Base-by-base conservation (phyloP, 2,797 vertebrate genomes). In the Iguana delicatissima region DNA sequence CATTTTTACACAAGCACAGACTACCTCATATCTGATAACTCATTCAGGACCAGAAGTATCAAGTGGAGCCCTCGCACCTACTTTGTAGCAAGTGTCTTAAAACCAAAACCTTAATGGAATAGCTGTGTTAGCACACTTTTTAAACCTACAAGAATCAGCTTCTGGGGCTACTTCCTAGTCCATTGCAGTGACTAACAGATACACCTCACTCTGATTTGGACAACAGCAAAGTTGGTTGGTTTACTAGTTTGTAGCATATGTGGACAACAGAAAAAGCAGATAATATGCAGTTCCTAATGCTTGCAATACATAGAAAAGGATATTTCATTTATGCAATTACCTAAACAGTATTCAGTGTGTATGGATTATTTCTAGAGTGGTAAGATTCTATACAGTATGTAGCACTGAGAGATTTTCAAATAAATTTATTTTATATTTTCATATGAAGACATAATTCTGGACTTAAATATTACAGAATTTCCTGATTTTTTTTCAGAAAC, bases 401-500 rank as follows among this genome's bases (percentile, higher is more conserved):
- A 69, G 67, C 29, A 32, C 2, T 69, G 67, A 32, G 26, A 26
- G 13, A 10, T 81, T 92, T 85, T 94, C 86, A 95, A 96, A 95
- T 95, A 95, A 22, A 95, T 96, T 96, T 96, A 96, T 96, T 96
- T 93, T 95, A 73, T 95, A 96, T 91, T 93, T 80, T 90, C 91
- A 95, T 81, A 85, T 55, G 92, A 91, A 95, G 55, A 85, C 90
- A 52, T 92, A 93, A 84, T 80, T 62, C 32, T 50, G 77, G 67
- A 67, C 10, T 90, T 88, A 82, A 94, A 89, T 73, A 92, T 94
- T 91, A 94, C 93, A 94, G 95, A 96, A 95, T 93, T 84, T 94
- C 93, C 93, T 95, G 93, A 94, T 57, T 83, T 86, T 59, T 10
- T 69, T 77, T 10, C 9, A 29, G 20, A 32, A 67, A 69, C 1